These are phyloP conservation scores for Phoxinus dragarum DNA, from an alignment of 2,797 vertebrate genomes.

Conservation along the genomic window DNA sequence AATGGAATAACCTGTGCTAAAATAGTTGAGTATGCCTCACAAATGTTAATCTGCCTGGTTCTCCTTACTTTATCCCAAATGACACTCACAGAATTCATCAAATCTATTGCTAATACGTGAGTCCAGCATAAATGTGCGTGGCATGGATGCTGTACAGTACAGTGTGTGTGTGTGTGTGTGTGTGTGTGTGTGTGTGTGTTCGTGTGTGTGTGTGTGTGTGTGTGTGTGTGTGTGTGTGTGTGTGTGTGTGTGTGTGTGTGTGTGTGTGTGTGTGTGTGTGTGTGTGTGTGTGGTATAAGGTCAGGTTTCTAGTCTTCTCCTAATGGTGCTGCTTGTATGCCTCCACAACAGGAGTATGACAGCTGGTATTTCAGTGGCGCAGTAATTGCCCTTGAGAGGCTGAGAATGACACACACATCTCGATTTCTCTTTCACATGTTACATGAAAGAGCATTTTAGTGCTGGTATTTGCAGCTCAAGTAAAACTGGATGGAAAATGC, in stretches of 20 bases:
- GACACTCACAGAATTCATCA: neutral
- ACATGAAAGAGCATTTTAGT: neutral
- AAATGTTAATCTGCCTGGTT: conserved; percentile 45
- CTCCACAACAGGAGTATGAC: conserved; percentile 64
- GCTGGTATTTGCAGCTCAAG: neutral
- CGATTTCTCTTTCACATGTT: conserved; percentile 2
- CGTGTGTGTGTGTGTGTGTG: neutral
- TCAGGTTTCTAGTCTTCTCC: conserved; percentile 6
- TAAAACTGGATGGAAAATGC: neutral
- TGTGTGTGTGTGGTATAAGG: neutral
- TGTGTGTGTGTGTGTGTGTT: neutral
- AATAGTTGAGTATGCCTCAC: conserved; percentile 54
- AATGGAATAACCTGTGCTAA: conserved; percentile 57
- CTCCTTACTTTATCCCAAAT: too few relatives aligned
- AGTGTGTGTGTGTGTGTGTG: neutral
- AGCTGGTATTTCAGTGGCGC: conserved; percentile 68
- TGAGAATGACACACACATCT: conserved; percentile 44
- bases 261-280: neutral
- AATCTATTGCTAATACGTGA: neutral
- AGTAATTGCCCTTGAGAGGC: conserved; percentile 64
- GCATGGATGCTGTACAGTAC: neutral
- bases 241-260: neutral
- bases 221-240: neutral
- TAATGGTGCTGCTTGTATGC: conserved; percentile 45
- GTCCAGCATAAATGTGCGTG: neutral